These are phyloP conservation scores for Engystomops pustulosus DNA, from an alignment of 2,113 vertebrate genomes.

Conservation along the genomic window DNA sequence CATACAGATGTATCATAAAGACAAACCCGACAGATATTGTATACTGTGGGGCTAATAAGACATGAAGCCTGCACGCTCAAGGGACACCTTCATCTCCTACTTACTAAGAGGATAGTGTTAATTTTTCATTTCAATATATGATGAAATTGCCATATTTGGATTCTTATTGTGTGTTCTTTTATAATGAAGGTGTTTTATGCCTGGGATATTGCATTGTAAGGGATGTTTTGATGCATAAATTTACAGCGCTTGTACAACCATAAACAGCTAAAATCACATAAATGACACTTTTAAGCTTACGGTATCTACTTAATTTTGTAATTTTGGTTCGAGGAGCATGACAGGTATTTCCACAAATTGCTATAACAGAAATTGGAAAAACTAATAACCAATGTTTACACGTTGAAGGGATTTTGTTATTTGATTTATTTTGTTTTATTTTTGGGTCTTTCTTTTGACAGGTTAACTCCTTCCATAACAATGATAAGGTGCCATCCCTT, in stretches of 20 bases:
- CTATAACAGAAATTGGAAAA: slow-evolving; percentile 49
- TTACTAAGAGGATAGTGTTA: slow-evolving; percentile 38
- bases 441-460: no score
- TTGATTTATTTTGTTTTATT: not conserved
- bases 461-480: no score
- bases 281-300: slow-evolving; percentile 45
- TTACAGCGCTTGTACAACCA: not conserved
- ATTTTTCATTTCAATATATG: slow-evolving; percentile 39
- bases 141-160: slow-evolving; percentile 43
- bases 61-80: not conserved
- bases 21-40: slow-evolving; percentile 19
- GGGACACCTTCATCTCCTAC: slow-evolving; percentile 38
- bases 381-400: slow-evolving; percentile 33
- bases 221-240: slow-evolving; percentile 23
- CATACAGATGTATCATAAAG: slow-evolving; percentile 7
- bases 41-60: slow-evolving; percentile 27
- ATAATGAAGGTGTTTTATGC: slow-evolving; percentile 50
- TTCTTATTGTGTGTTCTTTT: slow-evolving; percentile 12
- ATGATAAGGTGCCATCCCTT: no score
- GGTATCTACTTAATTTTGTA: slow-evolving; percentile 44
- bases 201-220: slow-evolving; percentile 27
- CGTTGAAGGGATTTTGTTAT: not conserved
- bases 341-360: slow-evolving; percentile 44
- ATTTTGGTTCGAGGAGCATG: slow-evolving; percentile 45
- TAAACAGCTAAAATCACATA: slow-evolving; percentile 5